These are phyloP conservation scores for Hyaena hyaena DNA, from an alignment of 2,113 vertebrate genomes.

Conservation along the genomic window DNA sequence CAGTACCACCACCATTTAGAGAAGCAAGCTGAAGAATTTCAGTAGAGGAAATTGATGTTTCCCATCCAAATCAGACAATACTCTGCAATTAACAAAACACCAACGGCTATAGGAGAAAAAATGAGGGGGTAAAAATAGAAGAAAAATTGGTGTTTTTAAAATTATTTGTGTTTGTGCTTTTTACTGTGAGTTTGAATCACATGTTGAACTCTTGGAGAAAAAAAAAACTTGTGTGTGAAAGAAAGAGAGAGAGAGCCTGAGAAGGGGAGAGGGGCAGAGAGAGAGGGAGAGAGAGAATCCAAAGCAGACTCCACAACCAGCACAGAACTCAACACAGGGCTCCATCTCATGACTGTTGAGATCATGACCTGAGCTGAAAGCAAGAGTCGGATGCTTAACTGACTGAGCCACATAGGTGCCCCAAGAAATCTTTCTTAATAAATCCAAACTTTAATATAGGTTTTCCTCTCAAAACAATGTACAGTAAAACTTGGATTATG, in stretches of 20 bases:
- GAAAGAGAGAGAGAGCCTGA: too few relatives aligned
- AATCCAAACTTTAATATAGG: background rate
- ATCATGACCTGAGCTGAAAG: too few relatives aligned
- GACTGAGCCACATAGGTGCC: too few relatives aligned
- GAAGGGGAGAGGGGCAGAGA: too few relatives aligned
- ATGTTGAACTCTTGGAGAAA: background rate
- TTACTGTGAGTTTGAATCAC: background rate
- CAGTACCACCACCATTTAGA: conserved; percentile 66
- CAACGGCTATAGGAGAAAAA: background rate
- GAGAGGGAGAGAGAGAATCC: too few relatives aligned
- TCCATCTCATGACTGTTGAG: too few relatives aligned
- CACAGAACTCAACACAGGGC: too few relatives aligned
- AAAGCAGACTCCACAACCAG: too few relatives aligned
- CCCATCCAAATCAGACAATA: conserved; percentile 2
- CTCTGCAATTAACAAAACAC: conserved; percentile 52
- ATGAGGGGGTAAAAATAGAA: background rate
- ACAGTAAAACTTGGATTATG: too few relatives aligned
- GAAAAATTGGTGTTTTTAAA: background rate
- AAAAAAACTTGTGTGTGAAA: too few relatives aligned
- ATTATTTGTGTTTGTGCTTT: background rate
- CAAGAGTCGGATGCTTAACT: too few relatives aligned
- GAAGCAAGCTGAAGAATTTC: conserved; percentile 63
- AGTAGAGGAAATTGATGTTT: conserved; percentile 59
- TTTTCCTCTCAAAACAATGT: background rate
- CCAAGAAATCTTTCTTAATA: background rate